A percentile compares a stretch with the other conserved stretches of the same genome.
These are phyloP conservation scores for Malachius bipustulatus DNA, from an alignment of 2,888 invertebrate species.

Conservation along the genomic window DNA sequence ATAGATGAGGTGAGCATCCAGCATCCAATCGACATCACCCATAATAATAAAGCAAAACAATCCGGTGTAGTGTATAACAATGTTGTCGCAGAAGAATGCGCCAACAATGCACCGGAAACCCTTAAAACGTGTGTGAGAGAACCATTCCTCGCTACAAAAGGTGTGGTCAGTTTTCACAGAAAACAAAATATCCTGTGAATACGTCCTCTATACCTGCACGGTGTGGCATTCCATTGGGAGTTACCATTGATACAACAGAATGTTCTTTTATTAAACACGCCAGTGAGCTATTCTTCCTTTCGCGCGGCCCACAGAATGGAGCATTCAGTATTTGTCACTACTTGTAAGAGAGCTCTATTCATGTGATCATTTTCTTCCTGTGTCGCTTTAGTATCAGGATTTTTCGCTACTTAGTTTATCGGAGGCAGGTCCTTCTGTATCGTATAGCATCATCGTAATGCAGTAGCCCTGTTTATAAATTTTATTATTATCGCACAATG, in stretches of 20 bases:
- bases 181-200: conserved; percentile 31
- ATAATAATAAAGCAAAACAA: conserved; percentile 36
- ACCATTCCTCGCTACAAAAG: conserved; percentile 34
- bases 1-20: conserved; percentile 29
- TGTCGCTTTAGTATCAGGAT: conserved; percentile 20
- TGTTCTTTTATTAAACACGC: conserved; percentile 31
- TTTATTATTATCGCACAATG: too few relatives aligned
- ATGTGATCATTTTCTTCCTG: conserved; percentile 22
- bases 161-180: conserved; percentile 39
- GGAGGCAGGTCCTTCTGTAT: background rate
- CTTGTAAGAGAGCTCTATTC: conserved; percentile 24
- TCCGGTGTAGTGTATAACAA: conserved; percentile 34
- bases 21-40: too few relatives aligned
- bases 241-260: conserved; percentile 34
- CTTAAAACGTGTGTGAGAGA: conserved; percentile 37
- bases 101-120: conserved; percentile 37
- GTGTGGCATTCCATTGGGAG: conserved; percentile 32
- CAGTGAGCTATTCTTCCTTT: too few relatives aligned
- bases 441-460: background rate
- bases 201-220: conserved; percentile 25
- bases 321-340: conserved; percentile 29
- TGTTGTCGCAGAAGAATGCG: conserved; percentile 34
- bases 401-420: conserved; percentile 22
- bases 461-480: too few relatives aligned
- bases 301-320: conserved; percentile 25